Conservation (phyloP, 1,140 invertebrate genomes). For the Pseudobourletiella spinata region DNA sequence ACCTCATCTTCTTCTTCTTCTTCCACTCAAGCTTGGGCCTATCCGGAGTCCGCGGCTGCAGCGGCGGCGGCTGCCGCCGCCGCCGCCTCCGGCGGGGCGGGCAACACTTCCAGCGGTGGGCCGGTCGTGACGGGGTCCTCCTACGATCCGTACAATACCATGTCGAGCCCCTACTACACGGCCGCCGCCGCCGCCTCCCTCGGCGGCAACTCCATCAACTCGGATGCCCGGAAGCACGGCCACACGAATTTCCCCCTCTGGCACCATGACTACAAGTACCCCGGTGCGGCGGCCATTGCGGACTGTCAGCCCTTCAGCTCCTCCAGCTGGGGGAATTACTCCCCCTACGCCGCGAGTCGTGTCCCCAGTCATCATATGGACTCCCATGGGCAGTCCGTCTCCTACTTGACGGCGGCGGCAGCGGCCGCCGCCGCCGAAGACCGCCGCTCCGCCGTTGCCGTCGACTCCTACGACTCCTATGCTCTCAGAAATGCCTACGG, state of each 20-base stretch:
- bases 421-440: slow-evolving; percentile 25
- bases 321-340: slow-evolving; percentile 31
- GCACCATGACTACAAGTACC: slow-evolving; percentile 35
- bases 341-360: slow-evolving; percentile 24
- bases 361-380: slow-evolving; percentile 31
- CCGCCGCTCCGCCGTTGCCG: slow-evolving; percentile 17
- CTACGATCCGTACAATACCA: slow-evolving; percentile 26
- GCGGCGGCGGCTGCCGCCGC: slow-evolving; percentile 15
- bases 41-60: slow-evolving; percentile 26
- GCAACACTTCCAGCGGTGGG: slow-evolving; percentile 5
- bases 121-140: slow-evolving; percentile 15
- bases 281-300: slow-evolving; percentile 11
- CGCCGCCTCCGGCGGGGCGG: slow-evolving; percentile 9
- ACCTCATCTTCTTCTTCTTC: too few relatives aligned
- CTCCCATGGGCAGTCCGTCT: slow-evolving; percentile 29
- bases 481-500: slow-evolving; percentile 30
- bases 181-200: slow-evolving; percentile 25
- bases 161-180: slow-evolving; percentile 19
- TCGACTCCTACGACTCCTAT: not conserved
- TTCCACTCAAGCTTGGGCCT: slow-evolving; percentile 28
- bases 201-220: slow-evolving; percentile 4
- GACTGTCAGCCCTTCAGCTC: slow-evolving; percentile 33
- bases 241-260: slow-evolving; percentile 26
- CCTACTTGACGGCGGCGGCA: slow-evolving; percentile 21
- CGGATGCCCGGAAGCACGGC: slow-evolving; percentile 10